phyloP scores from a whole-genome alignment of 2,888 invertebrate genomes.

The Drepana falcataria region DNA sequence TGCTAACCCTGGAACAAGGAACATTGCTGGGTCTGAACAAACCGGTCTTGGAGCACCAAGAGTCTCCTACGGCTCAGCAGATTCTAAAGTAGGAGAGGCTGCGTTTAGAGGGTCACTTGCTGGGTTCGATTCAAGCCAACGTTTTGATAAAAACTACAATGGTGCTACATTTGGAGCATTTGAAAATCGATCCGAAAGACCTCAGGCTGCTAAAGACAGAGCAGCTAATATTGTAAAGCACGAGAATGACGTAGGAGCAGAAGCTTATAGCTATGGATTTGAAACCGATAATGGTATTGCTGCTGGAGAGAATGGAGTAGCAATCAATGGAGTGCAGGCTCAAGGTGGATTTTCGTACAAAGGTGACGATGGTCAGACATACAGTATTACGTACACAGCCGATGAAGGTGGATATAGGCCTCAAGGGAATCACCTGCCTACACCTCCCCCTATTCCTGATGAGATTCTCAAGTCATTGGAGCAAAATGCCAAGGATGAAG shows the following conservation, averaged over 20 bases:
- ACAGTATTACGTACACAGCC: conserved; percentile 61
- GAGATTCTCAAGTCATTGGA: conserved; percentile 58
- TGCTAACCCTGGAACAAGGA: conserved; percentile 51
- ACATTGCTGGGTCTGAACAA: conserved; percentile 34
- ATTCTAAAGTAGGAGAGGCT: conserved; percentile 67
- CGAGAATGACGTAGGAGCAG: conserved; percentile 44
- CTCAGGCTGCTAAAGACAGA: conserved; percentile 43
- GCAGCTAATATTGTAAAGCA: conserved; percentile 44
- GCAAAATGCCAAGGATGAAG: conserved; percentile 60
- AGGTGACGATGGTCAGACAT: conserved; percentile 60
- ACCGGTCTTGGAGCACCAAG: conserved; percentile 58
- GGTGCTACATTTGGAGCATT: conserved; percentile 5
- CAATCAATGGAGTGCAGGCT: conserved; percentile 49
- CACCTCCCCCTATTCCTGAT: conserved; percentile 58
- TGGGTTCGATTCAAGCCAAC: conserved; percentile 22
- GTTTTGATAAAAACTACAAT: conserved; percentile 5
- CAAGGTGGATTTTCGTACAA: conserved; percentile 61
- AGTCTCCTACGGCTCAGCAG: conserved; percentile 53
- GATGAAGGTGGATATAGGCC: conserved; percentile 58
- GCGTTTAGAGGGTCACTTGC: conserved; percentile 43
- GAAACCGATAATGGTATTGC: conserved; percentile 64
- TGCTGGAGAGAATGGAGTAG: conserved; percentile 51
- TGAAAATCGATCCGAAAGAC: conserved; percentile 29
- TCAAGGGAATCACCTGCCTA: conserved; percentile 57
- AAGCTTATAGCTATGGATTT: conserved; percentile 52